A percentile compares a stretch with the other conserved stretches of the same genome.
Evolutionary conservation across 2,888 invertebrate species (phyloP).

Genomic region (Gibbula magus): DNA sequence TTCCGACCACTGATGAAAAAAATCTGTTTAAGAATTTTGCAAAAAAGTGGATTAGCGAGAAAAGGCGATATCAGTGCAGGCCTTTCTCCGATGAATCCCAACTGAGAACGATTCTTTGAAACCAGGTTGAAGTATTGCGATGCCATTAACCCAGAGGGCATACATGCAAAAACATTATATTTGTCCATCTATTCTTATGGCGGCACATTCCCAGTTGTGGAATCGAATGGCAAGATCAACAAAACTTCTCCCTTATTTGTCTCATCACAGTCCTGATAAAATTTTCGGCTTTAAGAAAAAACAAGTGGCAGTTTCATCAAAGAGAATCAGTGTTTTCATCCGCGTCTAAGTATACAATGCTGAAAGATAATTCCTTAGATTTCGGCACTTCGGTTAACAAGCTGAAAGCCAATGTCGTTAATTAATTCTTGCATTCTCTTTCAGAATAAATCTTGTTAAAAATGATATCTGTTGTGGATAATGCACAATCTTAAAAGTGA

Average conservation of each 20-base stretch:
- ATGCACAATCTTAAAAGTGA: too few relatives aligned
- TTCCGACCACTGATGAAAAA: background rate
- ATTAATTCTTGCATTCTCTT: too few relatives aligned
- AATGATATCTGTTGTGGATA: too few relatives aligned
- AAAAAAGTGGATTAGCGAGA: background rate
- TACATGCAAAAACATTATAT: slow-evolving; percentile 2
- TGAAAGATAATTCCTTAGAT: too few relatives aligned
- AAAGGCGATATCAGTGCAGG: background rate
- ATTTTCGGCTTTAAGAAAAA: background rate
- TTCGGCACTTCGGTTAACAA: too few relatives aligned
- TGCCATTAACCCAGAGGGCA: slow-evolving; percentile 5
- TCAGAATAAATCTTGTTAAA: too few relatives aligned
- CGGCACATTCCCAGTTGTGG: background rate
- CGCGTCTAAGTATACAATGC: background rate
- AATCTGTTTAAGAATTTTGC: background rate
- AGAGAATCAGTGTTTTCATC: background rate
- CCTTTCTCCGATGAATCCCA: background rate
- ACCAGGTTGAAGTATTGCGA: background rate
- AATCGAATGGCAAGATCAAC: background rate
- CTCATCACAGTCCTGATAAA: background rate
- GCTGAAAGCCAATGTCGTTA: too few relatives aligned
- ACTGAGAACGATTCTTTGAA: background rate
- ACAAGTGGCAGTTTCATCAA: background rate
- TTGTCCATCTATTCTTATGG: background rate
- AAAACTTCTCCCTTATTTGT: background rate